Conservation (phyloP, 92 coral and sea anemone genomes). For the Actinostola sp. region DNA sequence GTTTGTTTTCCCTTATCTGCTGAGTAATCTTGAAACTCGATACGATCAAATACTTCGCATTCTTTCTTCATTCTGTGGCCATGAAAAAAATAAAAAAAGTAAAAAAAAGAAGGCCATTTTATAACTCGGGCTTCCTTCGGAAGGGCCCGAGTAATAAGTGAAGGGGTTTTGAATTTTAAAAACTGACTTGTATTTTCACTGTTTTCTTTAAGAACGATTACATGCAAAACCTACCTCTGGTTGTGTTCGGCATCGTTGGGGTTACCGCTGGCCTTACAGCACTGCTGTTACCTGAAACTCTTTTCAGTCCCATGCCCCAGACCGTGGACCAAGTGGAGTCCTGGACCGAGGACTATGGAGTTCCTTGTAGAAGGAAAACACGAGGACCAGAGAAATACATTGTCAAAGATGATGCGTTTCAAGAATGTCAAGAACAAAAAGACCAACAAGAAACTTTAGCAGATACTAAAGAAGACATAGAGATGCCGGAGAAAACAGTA, state of each 20-base stretch:
- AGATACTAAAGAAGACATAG: neutral
- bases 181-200: neutral
- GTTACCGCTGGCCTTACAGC: conserved; percentile 57
- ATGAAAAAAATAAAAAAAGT: too few species aligned
- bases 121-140: too few species aligned
- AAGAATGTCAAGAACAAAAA: neutral
- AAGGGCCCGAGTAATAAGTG: too few species aligned
- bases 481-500: neutral
- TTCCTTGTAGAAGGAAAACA: conserved; percentile 16
- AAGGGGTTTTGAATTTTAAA: too few species aligned
- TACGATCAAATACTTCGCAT: too few species aligned
- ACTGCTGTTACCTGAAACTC: conserved; percentile 61
- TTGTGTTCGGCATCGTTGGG: conserved; percentile 51
- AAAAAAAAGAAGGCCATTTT: too few species aligned
- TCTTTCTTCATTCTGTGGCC: too few species aligned
- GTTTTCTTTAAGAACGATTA: conserved; percentile 29
- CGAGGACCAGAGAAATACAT: neutral
- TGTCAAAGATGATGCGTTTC: neutral
- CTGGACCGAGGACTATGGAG: conserved; percentile 61
- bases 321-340: conserved; percentile 67
- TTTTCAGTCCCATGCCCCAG: conserved; percentile 67
- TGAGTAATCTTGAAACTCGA: too few species aligned
- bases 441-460: neutral
- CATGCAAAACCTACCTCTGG: conserved; percentile 50
- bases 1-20: too few species aligned